Base-by-base conservation (phyloP, 2,113 vertebrate species). In the Okapia johnstoni region DNA sequence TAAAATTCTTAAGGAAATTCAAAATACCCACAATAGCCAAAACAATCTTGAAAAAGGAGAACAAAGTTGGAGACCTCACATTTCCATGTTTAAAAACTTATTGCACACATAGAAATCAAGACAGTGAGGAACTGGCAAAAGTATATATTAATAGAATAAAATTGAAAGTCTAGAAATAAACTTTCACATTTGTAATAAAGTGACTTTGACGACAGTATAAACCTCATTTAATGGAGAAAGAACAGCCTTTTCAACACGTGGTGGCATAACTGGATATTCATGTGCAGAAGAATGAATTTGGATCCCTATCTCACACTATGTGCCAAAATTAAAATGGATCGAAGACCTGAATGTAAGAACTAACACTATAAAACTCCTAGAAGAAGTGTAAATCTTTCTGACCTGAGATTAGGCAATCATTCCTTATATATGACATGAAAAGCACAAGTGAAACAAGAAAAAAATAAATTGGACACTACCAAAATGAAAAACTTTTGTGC, bases 1-100 rank as follows among this genome's bases (percentile, higher is more conserved):
- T 83, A 94, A 92, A 94, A 57, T 84, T 81, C 48, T 50, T 57
- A 83, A 57, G 48, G 61, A 84, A 92, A 92, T 92, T 88, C 60
- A 63, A 92, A 88, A 40, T 73, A 36, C 50, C 6, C 50, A 26
- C 19, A 80, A 58, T 50, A 92, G 73, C 50, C 50, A 95, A 87
- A 87, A 48, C 5, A 50, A 79, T 80, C 40, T 92, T 80, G 21
- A 80, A 50, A 63, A 92, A 8, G 81, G 28, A 73, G n/a, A 66
- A 87, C 50, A 80, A 40, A 87, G 43, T 91, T 36, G 36, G 60
- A 61, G 19, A 83, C 16, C 36, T 76, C 76, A 92, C 17, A 46
- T 55, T 87, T 81, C 23, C 61, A 21, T 57, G 16, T 83, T 73
- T 87, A 58, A 94, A 96, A 96, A 81, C 70, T 70, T 86, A 40